phyloP scores from a whole-genome alignment of 2,113 vertebrate species.

The Stigmatopora argus region DNA sequence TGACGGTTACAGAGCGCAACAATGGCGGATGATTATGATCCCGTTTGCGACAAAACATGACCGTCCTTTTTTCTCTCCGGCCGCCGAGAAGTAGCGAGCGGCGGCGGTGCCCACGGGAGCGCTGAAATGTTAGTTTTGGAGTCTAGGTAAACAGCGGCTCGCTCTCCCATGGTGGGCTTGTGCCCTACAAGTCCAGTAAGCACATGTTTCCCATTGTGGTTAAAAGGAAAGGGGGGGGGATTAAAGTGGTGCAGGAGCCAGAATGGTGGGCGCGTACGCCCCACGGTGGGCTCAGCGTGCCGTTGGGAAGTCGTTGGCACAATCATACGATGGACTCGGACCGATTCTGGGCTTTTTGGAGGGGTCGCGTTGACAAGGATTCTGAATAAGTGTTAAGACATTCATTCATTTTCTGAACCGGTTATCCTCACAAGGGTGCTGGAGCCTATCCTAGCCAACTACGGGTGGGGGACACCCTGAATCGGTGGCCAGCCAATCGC shows the following conservation, averaged over 20 bases:
- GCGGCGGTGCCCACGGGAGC: constrained; percentile 44
- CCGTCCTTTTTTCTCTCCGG: not conserved
- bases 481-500: too few relatives aligned
- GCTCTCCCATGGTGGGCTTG: constrained; percentile 67
- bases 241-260: constrained; percentile 58
- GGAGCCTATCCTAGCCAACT: too few relatives aligned
- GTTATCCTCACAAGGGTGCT: too few relatives aligned
- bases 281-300: constrained; percentile 63
- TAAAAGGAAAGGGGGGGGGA: constrained; percentile 59
- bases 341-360: constrained; percentile 20
- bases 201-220: constrained; percentile 75
- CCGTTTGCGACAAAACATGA: constrained; percentile 19
- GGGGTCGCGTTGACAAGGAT: constrained; percentile 23
- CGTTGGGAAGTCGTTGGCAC: constrained; percentile 41
- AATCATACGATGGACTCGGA: constrained; percentile 1
- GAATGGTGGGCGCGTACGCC: constrained; percentile 52
- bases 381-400: constrained; percentile 72
- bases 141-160: constrained; percentile 58
- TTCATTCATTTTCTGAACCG: too few relatives aligned
- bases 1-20: constrained; percentile 14
- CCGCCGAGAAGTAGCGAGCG: constrained; percentile 22
- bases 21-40: constrained; percentile 11
- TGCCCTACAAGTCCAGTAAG: constrained; percentile 52
- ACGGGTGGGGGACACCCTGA: too few relatives aligned
- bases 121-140: constrained; percentile 60